Evolutionary conservation across 2,797 vertebrate genomes (phyloP).

Genomic region (Sardinella longiceps): DNA sequence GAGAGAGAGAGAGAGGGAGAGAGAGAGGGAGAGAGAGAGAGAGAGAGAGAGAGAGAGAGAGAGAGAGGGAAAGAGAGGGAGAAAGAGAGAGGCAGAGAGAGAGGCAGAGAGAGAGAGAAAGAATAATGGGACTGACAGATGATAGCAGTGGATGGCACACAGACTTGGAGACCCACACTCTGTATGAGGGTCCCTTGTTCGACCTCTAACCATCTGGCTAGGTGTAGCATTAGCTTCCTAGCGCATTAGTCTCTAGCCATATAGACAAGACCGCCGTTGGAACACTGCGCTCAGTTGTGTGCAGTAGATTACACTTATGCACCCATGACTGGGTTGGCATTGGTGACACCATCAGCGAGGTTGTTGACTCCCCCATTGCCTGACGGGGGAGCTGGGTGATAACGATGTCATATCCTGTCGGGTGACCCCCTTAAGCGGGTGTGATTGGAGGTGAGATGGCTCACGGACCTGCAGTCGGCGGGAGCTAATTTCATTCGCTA

Average conservation of each 20-base stretch:
- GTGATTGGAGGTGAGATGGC: not conserved
- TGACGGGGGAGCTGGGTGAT: not conserved
- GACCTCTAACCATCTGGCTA: conserved; percentile 18
- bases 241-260: not conserved
- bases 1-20: not conserved
- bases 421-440: not conserved
- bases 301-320: not conserved
- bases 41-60: not conserved
- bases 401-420: conserved; percentile 16
- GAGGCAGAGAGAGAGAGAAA: not conserved
- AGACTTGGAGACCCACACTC: not conserved
- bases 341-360: not conserved
- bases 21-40: not conserved
- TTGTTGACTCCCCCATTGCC: not conserved
- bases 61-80: too few species aligned
- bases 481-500: not conserved
- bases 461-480: not conserved
- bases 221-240: not conserved
- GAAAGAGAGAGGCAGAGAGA: not conserved
- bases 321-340: not conserved
- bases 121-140: not conserved
- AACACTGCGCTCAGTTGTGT: not conserved
- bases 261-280: not conserved
- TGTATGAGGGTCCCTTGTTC: not conserved
- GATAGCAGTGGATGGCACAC: not conserved